Base-by-base conservation (phyloP, 2,797 vertebrate species). In the Perodicticus potto region DNA sequence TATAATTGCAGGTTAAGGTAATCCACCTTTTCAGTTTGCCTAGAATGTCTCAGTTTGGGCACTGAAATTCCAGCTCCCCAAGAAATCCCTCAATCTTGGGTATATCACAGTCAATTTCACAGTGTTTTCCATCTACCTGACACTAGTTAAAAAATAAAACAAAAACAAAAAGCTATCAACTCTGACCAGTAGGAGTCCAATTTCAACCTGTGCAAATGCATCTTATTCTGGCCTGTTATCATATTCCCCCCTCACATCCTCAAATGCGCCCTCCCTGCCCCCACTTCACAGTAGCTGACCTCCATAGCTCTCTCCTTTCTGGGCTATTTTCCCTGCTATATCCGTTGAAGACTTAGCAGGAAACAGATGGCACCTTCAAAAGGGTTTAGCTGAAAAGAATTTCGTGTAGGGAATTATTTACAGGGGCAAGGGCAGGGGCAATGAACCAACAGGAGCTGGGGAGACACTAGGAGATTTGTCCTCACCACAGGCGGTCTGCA, bases 361-460 rank as follows among this genome's bases (percentile, higher is more conserved):
- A 86, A 94, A 83, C 91, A 95, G 89, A 94, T 59, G 91, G 80
- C 37, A 86, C 32, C 70, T 45, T 91, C 59, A 12, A 53, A 73
- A 40, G 74, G 34, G 53, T 81, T 95, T 91, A 95, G 86, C 83
- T 25, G 93, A 86, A 94, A 92, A 89, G 74, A 77, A 74, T 93
- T 88, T 61, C 80, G 17, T 0, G 11, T 59, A 65, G 89, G 78
- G 91, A 94, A 94, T 91, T 80, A 81, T 88, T 95, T 89, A 91
- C 86, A 92, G 86, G 89, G 94, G 86, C 4, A 3, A 81, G 29
- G 72, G 55, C 73, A 91, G 61, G 23, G 88, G 84, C 61, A 93
- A 86, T 55, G 19, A 88, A 73, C 65, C 13, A 2, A 6, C 55
- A 37, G 29, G 40, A 49, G 45, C 83, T n/a, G n/a, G 82, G 86